A percentile compares a stretch with the other conserved stretches of the same genome.
Evolutionary conservation across 2,888 invertebrate species (phyloP).

Genomic region (Drosophila neonasuta): DNA sequence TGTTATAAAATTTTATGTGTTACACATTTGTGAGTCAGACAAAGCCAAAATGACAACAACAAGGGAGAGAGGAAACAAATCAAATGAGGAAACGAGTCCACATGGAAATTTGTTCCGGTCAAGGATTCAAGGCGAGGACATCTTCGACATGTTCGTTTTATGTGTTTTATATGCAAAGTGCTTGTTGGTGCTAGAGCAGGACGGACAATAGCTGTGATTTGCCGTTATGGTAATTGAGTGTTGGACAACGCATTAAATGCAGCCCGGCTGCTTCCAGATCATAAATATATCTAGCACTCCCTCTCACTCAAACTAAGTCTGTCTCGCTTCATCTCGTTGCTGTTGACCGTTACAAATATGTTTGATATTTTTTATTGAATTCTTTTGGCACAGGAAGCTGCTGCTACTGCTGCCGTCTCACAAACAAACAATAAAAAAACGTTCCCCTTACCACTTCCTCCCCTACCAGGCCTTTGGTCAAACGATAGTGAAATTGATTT

Average conservation of each 20-base stretch:
- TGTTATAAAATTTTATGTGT: constrained; percentile 59
- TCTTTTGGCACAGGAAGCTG: constrained; percentile 55
- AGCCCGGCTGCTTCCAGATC: constrained; percentile 39
- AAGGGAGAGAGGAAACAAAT: constrained; percentile 36
- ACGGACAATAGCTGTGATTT: constrained; percentile 47
- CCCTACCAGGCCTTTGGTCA: constrained; percentile 29
- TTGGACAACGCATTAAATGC: constrained; percentile 78
- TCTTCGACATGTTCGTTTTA: constrained; percentile 80
- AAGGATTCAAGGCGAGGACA: constrained; percentile 38
- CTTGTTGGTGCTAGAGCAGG: constrained; percentile 46
- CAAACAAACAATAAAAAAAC: constrained; percentile 66
- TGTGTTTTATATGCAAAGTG: constrained; percentile 81
- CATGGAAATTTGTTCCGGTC: constrained; percentile 71
- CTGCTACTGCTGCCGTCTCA: constrained; percentile 57
- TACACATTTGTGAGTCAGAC: constrained; percentile 51
- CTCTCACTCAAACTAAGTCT: not conserved
- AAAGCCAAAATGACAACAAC: constrained; percentile 40
- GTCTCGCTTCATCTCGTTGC: constrained; percentile 3
- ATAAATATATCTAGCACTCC: constrained; percentile 61
- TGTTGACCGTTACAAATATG: constrained; percentile 69
- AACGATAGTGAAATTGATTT: constrained; percentile 80
- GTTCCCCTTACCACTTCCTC: not conserved
- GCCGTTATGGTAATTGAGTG: constrained; percentile 76
- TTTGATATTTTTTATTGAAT: constrained; percentile 74
- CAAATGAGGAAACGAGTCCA: constrained; percentile 63